Evolutionary conservation across 2,888 invertebrate genomes (phyloP).

Genomic region (Drosophila fungiperda): DNA sequence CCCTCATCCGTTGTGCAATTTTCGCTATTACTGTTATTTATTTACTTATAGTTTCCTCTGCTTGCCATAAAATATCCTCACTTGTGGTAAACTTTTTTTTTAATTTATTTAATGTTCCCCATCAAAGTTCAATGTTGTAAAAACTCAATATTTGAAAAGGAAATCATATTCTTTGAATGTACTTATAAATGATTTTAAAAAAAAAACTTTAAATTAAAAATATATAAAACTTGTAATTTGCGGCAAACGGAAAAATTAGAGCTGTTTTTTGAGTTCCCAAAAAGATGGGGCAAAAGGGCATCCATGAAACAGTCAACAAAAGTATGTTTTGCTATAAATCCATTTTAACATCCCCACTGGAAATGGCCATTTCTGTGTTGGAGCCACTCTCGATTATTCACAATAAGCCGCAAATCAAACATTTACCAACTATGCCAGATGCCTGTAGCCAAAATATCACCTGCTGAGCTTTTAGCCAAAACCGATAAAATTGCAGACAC

Average conservation of each 20-base stretch:
- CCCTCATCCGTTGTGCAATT: conserved; percentile 20
- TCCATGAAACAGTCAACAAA: neutral
- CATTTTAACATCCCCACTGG: neutral
- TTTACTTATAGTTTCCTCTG: neutral
- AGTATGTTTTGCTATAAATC: conserved; percentile 20
- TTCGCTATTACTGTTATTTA: conserved; percentile 19
- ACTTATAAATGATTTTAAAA: neutral
- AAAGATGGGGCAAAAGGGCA: too few relatives aligned
- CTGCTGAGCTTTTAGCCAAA: neutral
- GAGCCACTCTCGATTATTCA: conserved; percentile 43
- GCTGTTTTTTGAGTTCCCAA: neutral
- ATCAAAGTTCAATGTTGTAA: neutral
- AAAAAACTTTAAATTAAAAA: neutral
- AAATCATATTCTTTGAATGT: neutral
- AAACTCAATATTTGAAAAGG: neutral
- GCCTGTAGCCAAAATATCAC: conserved; percentile 11
- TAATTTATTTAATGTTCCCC: neutral
- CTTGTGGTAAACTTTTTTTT: neutral
- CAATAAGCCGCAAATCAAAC: conserved; percentile 49
- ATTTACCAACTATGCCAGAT: conserved; percentile 44
- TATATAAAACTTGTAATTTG: neutral
- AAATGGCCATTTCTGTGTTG: conserved; percentile 8
- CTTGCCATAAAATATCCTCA: conserved; percentile 20
- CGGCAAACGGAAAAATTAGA: neutral
- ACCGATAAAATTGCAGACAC: neutral